Evolutionary conservation across 1,140 invertebrate species (phyloP).

Genomic region (Scaptomyza hsui): DNA sequence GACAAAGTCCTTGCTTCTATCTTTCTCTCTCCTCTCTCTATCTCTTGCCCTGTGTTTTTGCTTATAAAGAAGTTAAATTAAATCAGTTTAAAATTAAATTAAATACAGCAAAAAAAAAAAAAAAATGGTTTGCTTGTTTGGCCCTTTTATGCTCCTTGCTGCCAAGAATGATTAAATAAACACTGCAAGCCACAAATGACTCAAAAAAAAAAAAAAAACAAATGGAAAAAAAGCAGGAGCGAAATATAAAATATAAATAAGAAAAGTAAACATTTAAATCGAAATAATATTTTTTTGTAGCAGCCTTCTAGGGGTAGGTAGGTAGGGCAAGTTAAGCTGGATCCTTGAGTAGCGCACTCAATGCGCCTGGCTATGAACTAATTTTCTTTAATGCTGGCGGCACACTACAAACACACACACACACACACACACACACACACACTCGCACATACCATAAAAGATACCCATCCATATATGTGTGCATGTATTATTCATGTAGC

Average conservation of each 20-base stretch:
- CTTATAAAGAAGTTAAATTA: conserved; percentile 64
- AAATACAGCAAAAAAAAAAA: conserved; percentile 23
- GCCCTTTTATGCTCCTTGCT: conserved; percentile 18
- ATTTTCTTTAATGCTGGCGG: conserved; percentile 69
- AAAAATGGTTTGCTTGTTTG: conserved; percentile 41
- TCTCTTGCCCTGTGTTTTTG: background rate
- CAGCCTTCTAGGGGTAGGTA: background rate
- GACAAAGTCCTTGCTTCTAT: conserved; percentile 36
- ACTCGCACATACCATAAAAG: background rate
- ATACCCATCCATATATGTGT: conserved; percentile 8
- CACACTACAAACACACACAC: conserved; percentile 46
- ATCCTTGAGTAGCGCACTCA: conserved; percentile 63
- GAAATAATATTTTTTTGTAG: conserved; percentile 53
- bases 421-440: conserved; percentile 13
- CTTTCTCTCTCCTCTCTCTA: too few species aligned
- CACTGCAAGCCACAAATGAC: conserved; percentile 55
- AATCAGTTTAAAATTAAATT: conserved; percentile 66
- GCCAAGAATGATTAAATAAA: conserved; percentile 56
- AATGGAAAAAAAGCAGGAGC: conserved; percentile 15
- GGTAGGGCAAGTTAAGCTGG: background rate
- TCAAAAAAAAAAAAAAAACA: too few species aligned
- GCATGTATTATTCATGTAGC: conserved; percentile 75
- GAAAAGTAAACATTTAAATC: conserved; percentile 74
- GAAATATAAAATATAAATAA: background rate
- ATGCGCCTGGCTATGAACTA: conserved; percentile 66